Evolutionary conservation across 2,888 invertebrate genomes (phyloP).

Genomic region (Tiliacea citrago): DNA sequence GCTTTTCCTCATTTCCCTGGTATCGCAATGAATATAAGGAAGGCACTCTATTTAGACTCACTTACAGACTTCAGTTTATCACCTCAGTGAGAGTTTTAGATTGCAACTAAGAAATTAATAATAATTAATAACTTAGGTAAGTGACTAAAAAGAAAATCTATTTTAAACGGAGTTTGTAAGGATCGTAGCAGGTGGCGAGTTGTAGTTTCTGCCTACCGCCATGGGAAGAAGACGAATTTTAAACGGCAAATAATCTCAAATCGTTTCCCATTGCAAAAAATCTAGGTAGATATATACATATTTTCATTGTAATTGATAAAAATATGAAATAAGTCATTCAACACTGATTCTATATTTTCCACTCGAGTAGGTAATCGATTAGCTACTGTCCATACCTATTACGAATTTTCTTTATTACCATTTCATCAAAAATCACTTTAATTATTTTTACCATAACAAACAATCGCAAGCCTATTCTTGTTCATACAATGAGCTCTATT

Average conservation of each 20-base stretch:
- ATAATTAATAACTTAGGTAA: background rate
- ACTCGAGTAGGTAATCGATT: background rate
- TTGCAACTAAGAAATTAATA: background rate
- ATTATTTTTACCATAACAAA: background rate
- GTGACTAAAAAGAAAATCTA: background rate
- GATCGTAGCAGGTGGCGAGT: background rate
- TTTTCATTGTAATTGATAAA: background rate
- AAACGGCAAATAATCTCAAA: background rate
- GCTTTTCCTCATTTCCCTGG: slow-evolving; percentile 26
- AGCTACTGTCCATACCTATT: background rate
- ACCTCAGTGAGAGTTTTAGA: background rate
- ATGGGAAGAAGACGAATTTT: background rate
- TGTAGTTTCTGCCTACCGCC: background rate
- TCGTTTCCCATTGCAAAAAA: background rate
- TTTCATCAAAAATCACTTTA: background rate
- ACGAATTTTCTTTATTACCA: background rate
- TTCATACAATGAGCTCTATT: slow-evolving; percentile 2
- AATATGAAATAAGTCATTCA: background rate
- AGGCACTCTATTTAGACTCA: background rate
- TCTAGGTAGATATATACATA: background rate
- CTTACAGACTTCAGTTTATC: background rate
- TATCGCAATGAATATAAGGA: slow-evolving; percentile 20
- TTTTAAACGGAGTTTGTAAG: background rate
- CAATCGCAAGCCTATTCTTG: background rate
- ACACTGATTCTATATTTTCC: background rate